Conservation (phyloP, 2,797 vertebrate genomes). For the Sebastes matsubarae region DNA sequence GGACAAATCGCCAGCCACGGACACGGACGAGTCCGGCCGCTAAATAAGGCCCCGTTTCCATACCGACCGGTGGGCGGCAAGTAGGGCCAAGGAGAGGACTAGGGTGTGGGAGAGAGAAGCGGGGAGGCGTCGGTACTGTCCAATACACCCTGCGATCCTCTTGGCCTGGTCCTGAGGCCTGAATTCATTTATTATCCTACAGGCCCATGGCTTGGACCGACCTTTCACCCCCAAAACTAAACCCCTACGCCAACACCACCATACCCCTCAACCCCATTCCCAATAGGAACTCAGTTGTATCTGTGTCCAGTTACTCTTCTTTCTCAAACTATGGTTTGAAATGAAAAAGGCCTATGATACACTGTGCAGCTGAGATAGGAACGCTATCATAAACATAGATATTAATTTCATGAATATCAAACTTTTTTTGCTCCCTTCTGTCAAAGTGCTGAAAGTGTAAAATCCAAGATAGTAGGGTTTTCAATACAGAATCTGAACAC, state of each 20-base stretch:
- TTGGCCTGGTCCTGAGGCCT: constrained; percentile 53
- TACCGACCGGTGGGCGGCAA: constrained; percentile 75
- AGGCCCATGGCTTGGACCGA: constrained; percentile 21
- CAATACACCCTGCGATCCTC: constrained; percentile 44
- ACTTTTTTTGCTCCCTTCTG: constrained; percentile 12
- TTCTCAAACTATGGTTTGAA: neutral
- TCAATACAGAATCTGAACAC: constrained; percentile 15
- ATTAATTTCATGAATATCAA: constrained; percentile 16
- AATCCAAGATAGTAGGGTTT: constrained; percentile 15
- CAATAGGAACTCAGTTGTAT: neutral
- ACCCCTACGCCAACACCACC: constrained; percentile 8
- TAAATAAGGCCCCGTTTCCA: constrained; percentile 86
- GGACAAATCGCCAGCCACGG: constrained; percentile 87
- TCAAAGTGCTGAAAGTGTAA: constrained; percentile 42
- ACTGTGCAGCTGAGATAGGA: neutral
- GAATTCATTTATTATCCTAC: constrained; percentile 77
- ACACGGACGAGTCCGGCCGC: constrained; percentile 84
- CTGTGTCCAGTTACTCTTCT: neutral
- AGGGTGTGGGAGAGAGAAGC: constrained; percentile 53
- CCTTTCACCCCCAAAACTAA: constrained; percentile 18
- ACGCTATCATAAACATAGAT: neutral
- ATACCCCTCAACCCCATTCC: constrained; percentile 8
- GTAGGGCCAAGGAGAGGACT: constrained; percentile 68
- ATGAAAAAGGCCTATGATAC: neutral
- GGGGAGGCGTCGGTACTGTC: constrained; percentile 57